Base-by-base conservation (phyloP, 1,140 invertebrate genomes). In the Chironomus striatipennis region DNA sequence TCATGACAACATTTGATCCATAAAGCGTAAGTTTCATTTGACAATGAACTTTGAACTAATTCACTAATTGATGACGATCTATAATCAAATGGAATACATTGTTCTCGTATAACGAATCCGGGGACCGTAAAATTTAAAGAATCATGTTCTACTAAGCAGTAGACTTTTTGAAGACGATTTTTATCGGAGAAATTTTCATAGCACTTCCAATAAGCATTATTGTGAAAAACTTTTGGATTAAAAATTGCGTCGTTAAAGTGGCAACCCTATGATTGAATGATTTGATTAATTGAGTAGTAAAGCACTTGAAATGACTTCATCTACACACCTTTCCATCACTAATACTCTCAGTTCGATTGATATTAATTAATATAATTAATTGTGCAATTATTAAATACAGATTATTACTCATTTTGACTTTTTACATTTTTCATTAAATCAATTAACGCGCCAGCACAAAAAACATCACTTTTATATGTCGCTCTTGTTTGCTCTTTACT, bases 51-150 rank as follows among this genome's bases (percentile, higher is more conserved):
- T 12, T 70, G 65, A 70, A 70, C 65, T 20, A 70, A 10, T 9
- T 18, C 18, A 10, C 65, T 70, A 70, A 70, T 70, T 70, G 17
- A 70, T 20, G 17, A 20, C 7, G 17, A 18, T 20, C 18, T 18
- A 18, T 70, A 21, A 20, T 70, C 65, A 70, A 70, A 70, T 70
- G 65, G 65, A 70, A 70, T 6, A 21, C 65, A 70, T 18, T 18
- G 9, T 9, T 18, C 65, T 7, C 10, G 17, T 18, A 70, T 21
- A 7, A 70, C 5, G 18, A 70, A 70, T 18, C 65, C 65, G 7
- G n/a, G n/a, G 2, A 70, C 65, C 0, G 65, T 70, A 5, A 20
- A 70, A 70, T 70, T 70, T 21, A 20, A 17, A 2, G 15, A 2
- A 20, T 70, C 65, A 18, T 70, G 65, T 18, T 20, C 1, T 9